Evolutionary conservation across 2,797 vertebrate genomes (phyloP).

Genomic region (Sorex maritimensis): DNA sequence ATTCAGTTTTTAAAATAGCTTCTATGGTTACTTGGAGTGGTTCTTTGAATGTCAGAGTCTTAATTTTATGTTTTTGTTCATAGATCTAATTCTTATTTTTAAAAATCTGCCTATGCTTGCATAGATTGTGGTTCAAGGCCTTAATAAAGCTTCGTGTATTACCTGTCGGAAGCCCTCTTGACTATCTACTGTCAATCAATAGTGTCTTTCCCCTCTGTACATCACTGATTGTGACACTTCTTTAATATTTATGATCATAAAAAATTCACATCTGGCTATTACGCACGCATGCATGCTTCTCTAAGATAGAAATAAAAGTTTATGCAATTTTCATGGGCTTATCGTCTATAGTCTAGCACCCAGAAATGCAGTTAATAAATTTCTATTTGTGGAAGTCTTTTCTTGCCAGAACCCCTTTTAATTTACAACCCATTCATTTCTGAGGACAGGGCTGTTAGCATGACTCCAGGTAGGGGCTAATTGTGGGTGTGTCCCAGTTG

Average conservation of each 20-base stretch:
- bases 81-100: not conserved
- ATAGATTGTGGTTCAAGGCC: not conserved
- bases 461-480: not conserved
- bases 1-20: not conserved
- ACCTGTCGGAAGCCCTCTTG: not conserved
- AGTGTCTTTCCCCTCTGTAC: not conserved
- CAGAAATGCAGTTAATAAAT: not conserved
- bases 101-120: not conserved
- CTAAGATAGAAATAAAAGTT: not conserved
- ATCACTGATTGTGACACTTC: constrained; percentile 21
- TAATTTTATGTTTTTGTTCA: not conserved
- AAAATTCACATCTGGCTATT: not conserved
- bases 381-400: not conserved
- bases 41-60: not conserved
- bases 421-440: not conserved
- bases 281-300: not conserved
- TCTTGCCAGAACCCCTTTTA: not conserved
- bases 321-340: not conserved
- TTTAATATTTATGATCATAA: constrained; percentile 50
- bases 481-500: accelerated
- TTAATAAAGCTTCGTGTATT: not conserved
- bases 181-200: not conserved
- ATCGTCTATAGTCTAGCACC: not conserved
- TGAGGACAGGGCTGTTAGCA: not conserved
- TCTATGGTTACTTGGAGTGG: not conserved